phyloP scores from a whole-genome alignment of 2,113 vertebrate species.

The Glareola pratincola region DNA sequence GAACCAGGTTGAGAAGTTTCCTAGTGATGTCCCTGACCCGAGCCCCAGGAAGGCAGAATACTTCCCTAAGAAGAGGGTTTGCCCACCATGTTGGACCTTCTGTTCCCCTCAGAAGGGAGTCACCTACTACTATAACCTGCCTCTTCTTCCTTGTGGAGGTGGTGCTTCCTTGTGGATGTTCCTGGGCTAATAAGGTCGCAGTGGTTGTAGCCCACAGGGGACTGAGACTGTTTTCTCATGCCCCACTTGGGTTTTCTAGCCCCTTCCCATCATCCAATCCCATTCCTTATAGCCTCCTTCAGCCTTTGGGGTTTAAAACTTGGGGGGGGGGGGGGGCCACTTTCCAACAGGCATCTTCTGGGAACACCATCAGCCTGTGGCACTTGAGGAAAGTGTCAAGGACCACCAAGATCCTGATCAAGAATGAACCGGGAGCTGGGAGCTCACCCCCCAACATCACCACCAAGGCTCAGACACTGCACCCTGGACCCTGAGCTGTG shows the following conservation, averaged over 20 bases:
- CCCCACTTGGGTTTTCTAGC: not conserved
- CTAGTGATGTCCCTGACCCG: too few species aligned
- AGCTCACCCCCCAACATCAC: not conserved
- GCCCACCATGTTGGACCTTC: too few species aligned
- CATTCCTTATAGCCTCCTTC: not conserved
- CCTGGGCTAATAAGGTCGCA: accelerated
- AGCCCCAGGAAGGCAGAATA: too few species aligned
- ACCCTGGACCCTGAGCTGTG: accelerated
- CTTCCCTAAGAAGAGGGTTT: too few species aligned
- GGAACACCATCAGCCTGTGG: accelerated
- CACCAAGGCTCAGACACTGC: not conserved
- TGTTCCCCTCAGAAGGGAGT: too few species aligned
- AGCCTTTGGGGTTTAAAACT: not conserved
- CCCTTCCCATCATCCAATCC: not conserved
- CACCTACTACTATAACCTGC: too few species aligned
- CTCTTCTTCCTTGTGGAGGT: too few species aligned
- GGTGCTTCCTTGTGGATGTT: not conserved
- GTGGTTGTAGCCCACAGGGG: not conserved
- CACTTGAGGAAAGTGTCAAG: not conserved
- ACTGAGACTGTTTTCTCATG: not conserved
- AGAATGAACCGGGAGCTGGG: not conserved
- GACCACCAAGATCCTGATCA: too few species aligned
- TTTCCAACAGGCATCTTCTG: not conserved
- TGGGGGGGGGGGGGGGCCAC: not conserved
- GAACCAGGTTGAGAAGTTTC: too few species aligned